Base-by-base conservation (phyloP, 2,888 invertebrate genomes). In the Diarsia mendica region DNA sequence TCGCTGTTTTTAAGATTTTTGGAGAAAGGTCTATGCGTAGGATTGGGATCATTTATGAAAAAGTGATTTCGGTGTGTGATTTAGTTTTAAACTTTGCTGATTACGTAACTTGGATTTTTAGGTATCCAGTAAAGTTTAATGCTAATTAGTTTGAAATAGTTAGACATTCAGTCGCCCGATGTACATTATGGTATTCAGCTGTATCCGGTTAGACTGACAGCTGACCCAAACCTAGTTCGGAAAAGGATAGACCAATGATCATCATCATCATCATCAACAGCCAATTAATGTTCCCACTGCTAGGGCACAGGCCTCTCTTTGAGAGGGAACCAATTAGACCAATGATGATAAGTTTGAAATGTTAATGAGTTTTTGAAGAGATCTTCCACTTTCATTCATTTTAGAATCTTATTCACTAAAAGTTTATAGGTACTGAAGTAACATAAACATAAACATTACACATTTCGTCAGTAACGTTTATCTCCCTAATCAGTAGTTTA, bases 1-100 rank as follows among this genome's bases (percentile, higher is more conserved):
- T 73, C 33, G 39, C 23, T 65, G 60, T 60, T 84, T 74, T 64
- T 11, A 72, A 70, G 67, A 67, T 70, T 84, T 81, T 85, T 73
- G 55, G 49, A 18, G 13, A 23, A 80, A 44, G 28, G 13, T 74
- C n/a, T 63, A 46, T 68, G 72, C 55, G 49, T 63, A 23, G 15
- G 53, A 74, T 51, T n/a, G 63, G 44, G 44, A 44, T 63, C 20
- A 63, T 63, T 23, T 18, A 60, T 60, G 18, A 23, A 8, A 15
- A 63, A 44, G 20, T 9, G n/a, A 63, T 15, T 63, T 23, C 44
- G 13, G n/a, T 44, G 8, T 44, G 1, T 44, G n/a, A n/a, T 63
- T 44, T 63, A 15, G 15, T 44, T 44, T 9, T 44, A 1, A 63
- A 3, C 11, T 44, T 44, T 44, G 2, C 6, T 13, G 13, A 44